Evolutionary conservation across 1,140 invertebrate genomes (phyloP), one percentile per base, ranked within the genome.

Genomic region (Lamellibrachia luymesi): DNA sequence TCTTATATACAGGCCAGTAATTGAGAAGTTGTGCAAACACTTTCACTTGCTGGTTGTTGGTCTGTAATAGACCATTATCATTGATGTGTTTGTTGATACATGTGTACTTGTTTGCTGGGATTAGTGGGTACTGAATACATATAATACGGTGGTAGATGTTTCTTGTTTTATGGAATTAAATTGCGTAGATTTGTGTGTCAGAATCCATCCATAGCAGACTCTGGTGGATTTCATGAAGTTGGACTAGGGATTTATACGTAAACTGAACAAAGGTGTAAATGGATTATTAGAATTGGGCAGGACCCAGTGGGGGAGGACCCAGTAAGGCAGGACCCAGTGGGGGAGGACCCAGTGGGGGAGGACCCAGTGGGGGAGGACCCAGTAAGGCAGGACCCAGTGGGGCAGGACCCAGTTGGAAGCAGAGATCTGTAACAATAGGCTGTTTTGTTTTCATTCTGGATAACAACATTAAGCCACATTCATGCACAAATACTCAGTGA

Each of bases 1-100:
- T 94, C 95, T 94, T 94, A 94, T 96, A 17, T 80, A 80, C 17
- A 0, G 64, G 25, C 64, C 64, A 80, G 64, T 22, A 80, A 22
- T 80, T 10, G 64, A 80, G 17, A 80, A 80, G 25, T 80, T 80
- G 64, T 22, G 64, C 17, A 22, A 22, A 80, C 25, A 1, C 64
- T 80, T 56, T 80, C 13, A 22, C 25, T 80, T 80, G 64, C 64
- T 80, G 64, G 64, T 4, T 2, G 13, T 10, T 80, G 64, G 25
- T 80, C 64, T 80, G 64, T 80, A 17, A 80, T 56, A 56, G 6
- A 56, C 0, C 52, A 56, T 56, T 56, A 56, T 13, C 13, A 56
- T 56, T 56, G 6, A 56, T 56, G 52, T 56, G 52, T 56, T 56
- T 56, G 52, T 56, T 56, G 13, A 56, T 56, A 56, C 6, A 1